phyloP scores from a whole-genome alignment of 2,888 invertebrate species.

The Hipparchia semele region DNA sequence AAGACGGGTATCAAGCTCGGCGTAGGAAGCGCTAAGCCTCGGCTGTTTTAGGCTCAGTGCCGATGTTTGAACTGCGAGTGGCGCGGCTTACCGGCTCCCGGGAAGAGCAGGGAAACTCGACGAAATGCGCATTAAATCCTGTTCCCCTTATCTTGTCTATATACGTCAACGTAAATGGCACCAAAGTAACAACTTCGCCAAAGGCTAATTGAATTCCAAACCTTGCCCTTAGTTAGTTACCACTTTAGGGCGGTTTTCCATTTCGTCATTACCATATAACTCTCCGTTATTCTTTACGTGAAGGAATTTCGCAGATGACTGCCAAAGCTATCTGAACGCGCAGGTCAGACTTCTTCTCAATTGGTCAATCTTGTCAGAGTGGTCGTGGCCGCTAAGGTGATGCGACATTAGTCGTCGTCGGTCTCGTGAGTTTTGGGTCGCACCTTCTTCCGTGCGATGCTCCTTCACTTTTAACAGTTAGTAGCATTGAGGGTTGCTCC shows the following conservation, averaged over 20 bases:
- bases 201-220: conserved; percentile 51
- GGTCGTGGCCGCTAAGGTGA: no score
- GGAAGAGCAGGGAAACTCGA: conserved; percentile 55
- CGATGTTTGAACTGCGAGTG: conserved; percentile 73
- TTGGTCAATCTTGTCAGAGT: no score
- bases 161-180: conserved; percentile 41
- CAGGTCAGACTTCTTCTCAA: not conserved
- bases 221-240: conserved; percentile 34
- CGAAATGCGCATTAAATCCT: conserved; percentile 72
- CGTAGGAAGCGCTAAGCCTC: conserved; percentile 73
- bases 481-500: no score
- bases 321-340: not conserved
- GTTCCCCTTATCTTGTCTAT: conserved; percentile 66
- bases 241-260: not conserved
- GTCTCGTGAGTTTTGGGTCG: no score
- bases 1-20: conserved; percentile 71
- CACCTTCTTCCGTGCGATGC: no score
- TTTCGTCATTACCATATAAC: not conserved
- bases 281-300: not conserved
- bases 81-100: conserved; percentile 71
- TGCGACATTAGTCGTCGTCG: no score
- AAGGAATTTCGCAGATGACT: not conserved
- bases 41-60: conserved; percentile 69
- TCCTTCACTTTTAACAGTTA: no score
- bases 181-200: conserved; percentile 45